phyloP scores from a whole-genome alignment of 2,113 vertebrate species.

The Oreochromis tanganicae region DNA sequence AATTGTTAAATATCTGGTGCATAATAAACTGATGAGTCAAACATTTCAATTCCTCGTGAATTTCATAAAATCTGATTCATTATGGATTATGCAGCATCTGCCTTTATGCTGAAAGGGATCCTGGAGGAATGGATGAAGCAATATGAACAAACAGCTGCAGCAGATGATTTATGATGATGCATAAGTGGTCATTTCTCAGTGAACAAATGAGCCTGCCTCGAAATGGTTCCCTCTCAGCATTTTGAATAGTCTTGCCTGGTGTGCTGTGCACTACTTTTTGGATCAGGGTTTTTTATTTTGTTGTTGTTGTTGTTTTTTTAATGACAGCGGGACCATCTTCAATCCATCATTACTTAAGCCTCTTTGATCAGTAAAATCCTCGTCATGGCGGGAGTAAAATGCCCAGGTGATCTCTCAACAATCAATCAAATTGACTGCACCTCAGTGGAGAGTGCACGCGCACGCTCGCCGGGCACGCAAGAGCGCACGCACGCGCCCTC shows the following conservation, averaged over 20 bases:
- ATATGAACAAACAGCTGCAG: slow-evolving; percentile 9
- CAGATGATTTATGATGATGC: slow-evolving; percentile 38
- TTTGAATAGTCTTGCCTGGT: neutral
- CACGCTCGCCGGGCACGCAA: neutral
- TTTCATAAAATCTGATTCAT: neutral
- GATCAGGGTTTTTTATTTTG: neutral
- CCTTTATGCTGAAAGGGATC: neutral
- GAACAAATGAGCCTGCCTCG: slow-evolving; percentile 14
- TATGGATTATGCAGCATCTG: neutral
- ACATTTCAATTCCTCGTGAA: neutral
- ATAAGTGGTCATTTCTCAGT: neutral
- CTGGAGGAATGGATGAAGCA: slow-evolving; percentile 5
- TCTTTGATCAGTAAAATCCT: slow-evolving; percentile 40
- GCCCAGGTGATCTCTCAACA: slow-evolving; percentile 44
- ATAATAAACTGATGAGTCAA: neutral
- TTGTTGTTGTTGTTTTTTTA: neutral
- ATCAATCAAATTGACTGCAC: slow-evolving; percentile 52
- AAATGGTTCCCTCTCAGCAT: slow-evolving; percentile 21
- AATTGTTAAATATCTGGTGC: neutral
- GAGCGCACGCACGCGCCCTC: neutral
- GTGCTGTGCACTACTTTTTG: neutral
- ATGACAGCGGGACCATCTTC: slow-evolving; percentile 1
- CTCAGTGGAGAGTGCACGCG: neutral
- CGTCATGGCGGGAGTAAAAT: slow-evolving; percentile 5
- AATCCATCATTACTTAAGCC: slow-evolving; percentile 32